Evolutionary conservation across 2,888 invertebrate species (phyloP).

Genomic region (Alloplasta piceator): DNA sequence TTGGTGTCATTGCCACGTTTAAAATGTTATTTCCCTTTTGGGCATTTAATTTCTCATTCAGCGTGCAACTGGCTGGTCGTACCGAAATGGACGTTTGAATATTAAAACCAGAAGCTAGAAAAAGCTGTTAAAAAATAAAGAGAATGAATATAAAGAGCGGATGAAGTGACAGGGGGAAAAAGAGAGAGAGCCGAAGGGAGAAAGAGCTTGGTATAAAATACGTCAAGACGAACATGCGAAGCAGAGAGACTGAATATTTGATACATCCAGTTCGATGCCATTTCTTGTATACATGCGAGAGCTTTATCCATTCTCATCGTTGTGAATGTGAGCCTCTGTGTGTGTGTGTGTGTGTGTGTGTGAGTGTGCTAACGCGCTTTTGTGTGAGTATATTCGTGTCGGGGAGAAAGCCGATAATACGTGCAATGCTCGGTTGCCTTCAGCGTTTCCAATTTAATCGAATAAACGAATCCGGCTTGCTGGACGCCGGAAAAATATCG

Average conservation of each 20-base stretch:
- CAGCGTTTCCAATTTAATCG: constrained; percentile 68
- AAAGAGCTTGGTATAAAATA: constrained; percentile 9
- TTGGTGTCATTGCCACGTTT: too few relatives aligned
- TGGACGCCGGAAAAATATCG: constrained; percentile 49
- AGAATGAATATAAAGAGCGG: too few relatives aligned
- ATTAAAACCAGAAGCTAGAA: too few relatives aligned
- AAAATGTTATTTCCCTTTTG: too few relatives aligned
- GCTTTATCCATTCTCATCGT: not conserved
- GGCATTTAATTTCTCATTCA: too few relatives aligned
- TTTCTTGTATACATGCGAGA: not conserved
- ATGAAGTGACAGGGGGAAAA: not conserved
- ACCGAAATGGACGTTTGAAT: too few relatives aligned
- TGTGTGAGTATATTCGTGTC: constrained; percentile 15
- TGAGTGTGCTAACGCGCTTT: constrained; percentile 5
- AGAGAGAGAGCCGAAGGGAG: not conserved
- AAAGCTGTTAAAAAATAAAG: too few relatives aligned
- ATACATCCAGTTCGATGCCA: constrained; percentile 35
- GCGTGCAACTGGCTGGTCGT: too few relatives aligned
- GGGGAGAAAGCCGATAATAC: constrained; percentile 62
- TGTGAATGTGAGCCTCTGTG: not conserved
- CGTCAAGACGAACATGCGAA: constrained; percentile 34
- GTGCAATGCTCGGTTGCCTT: constrained; percentile 36
- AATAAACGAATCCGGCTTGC: constrained; percentile 67
- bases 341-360: not conserved
- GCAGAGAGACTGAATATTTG: constrained; percentile 43